These are phyloP conservation scores for Heterodera schachtii DNA, from an alignment of 1,140 invertebrate species.

Conservation along the genomic window DNA sequence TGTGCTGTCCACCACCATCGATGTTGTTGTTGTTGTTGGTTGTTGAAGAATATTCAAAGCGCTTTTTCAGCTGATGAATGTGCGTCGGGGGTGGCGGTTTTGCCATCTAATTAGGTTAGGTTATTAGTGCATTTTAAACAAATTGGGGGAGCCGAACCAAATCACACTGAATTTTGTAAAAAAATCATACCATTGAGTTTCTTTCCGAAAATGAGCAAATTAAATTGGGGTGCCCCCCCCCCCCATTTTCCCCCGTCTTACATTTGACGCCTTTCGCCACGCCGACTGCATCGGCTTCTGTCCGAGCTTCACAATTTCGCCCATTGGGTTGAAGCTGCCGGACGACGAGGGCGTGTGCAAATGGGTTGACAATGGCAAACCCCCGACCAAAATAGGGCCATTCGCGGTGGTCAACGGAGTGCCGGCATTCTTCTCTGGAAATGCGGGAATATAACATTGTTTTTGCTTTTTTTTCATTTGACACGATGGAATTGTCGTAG, in stretches of 20 bases:
- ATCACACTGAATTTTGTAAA: too few relatives aligned
- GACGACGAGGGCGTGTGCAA: slow-evolving; percentile 16
- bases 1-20: not conserved
- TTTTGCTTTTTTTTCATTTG: too few relatives aligned
- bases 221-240: too few relatives aligned
- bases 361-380: slow-evolving; percentile 30
- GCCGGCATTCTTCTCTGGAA: slow-evolving; percentile 1
- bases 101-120: slow-evolving; percentile 26
- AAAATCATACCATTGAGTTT: too few relatives aligned
- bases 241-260: not conserved
- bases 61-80: slow-evolving; percentile 18
- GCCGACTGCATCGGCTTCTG: slow-evolving; percentile 34
- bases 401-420: not conserved
- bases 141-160: too few relatives aligned
- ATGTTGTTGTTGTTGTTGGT: not conserved
- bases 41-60: not conserved
- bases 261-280: slow-evolving; percentile 27
- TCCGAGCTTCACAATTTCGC: slow-evolving; percentile 25
- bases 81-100: slow-evolving; percentile 17
- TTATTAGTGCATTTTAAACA: slow-evolving; percentile 4
- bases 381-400: slow-evolving; percentile 23
- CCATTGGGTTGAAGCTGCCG: slow-evolving; percentile 28
- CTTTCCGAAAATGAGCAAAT: too few relatives aligned
- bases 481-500: too few relatives aligned
- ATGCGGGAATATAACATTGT: not conserved